Percentiles rank a stretch among this genome's conserved stretches.
These are phyloP conservation scores for Clavelina lepadiformis DNA, from an alignment of 23 tunicate genomes.

Conservation along the genomic window DNA sequence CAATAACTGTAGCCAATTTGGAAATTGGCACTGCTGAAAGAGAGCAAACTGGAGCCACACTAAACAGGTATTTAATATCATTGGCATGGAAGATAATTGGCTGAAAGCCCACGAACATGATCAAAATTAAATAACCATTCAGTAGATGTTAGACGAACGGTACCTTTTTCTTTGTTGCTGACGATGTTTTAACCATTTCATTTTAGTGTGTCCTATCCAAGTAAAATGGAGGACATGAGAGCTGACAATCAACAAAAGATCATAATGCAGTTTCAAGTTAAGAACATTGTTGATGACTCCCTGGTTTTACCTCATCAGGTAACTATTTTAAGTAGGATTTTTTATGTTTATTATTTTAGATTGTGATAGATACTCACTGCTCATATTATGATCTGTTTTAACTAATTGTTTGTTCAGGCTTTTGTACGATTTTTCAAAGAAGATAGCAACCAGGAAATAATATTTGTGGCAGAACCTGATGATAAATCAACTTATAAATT, in stretches of 20 bases:
- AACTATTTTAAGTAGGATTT: neutral
- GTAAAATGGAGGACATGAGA: slow-evolving; percentile 20
- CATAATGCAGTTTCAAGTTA: slow-evolving; percentile 83
- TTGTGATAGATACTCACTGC: neutral
- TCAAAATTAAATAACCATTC: too few species aligned
- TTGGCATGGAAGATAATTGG: too few species aligned
- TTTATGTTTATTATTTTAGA: neutral
- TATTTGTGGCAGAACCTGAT: slow-evolving; percentile 85
- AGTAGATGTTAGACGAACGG: too few species aligned
- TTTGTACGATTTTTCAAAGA: slow-evolving; percentile 66
- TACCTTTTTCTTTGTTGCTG: too few species aligned
- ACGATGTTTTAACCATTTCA: too few species aligned
- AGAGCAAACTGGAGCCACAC: slow-evolving; percentile 18
- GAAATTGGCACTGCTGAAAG: slow-evolving; percentile 62
- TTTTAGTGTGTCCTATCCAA: slow-evolving; percentile 20
- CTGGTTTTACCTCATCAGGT: slow-evolving; percentile 80
- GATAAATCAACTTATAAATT: slow-evolving; percentile 50
- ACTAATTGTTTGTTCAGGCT: slow-evolving; percentile 19
- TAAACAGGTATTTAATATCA: slow-evolving; percentile 36
- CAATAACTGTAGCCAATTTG: slow-evolving; percentile 37
- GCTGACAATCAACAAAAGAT: slow-evolving; percentile 74
- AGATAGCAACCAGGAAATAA: slow-evolving; percentile 53
- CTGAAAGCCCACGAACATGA: too few species aligned
- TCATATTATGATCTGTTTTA: neutral
- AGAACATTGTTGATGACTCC: slow-evolving; percentile 32